These are phyloP conservation scores for Chironomus striatipennis DNA, from an alignment of 1,140 invertebrate species.

Conservation along the genomic window DNA sequence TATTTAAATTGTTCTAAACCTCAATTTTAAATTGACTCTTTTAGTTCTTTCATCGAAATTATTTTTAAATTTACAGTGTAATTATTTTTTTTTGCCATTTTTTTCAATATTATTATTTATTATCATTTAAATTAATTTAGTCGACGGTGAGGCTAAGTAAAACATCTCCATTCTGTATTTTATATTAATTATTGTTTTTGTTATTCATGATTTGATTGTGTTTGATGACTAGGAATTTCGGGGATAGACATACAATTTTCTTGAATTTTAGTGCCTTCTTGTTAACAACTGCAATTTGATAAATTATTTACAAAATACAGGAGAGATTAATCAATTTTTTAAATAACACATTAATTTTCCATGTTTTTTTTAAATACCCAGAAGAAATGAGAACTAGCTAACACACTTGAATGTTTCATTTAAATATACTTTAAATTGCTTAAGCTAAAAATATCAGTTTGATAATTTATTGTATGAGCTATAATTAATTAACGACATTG, in stretches of 20 bases:
- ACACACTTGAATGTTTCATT: no score
- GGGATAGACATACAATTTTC: background rate
- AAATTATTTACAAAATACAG: conserved; percentile 6
- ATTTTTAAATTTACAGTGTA: conserved; percentile 21
- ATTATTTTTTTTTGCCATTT: background rate
- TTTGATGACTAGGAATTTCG: background rate
- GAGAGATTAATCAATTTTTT: background rate
- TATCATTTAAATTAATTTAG: background rate
- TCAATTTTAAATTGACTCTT: conserved; percentile 22
- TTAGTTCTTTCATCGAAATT: conserved; percentile 20
- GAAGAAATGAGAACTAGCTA: conserved; percentile 12
- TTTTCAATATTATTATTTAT: background rate
- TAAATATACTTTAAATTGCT: no score
- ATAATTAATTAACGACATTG: no score
- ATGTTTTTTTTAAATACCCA: background rate
- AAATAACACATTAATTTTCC: background rate
- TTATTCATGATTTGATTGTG: background rate
- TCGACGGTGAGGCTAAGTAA: background rate
- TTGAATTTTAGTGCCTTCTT: conserved; percentile 6
- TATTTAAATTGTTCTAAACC: conserved; percentile 6
- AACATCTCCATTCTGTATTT: background rate
- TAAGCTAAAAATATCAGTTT: background rate
- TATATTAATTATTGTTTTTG: no score
- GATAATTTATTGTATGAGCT: no score
- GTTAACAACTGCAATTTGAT: background rate